Evolutionary conservation across 2,113 vertebrate species (phyloP).

Genomic region (Alethe castanea): DNA sequence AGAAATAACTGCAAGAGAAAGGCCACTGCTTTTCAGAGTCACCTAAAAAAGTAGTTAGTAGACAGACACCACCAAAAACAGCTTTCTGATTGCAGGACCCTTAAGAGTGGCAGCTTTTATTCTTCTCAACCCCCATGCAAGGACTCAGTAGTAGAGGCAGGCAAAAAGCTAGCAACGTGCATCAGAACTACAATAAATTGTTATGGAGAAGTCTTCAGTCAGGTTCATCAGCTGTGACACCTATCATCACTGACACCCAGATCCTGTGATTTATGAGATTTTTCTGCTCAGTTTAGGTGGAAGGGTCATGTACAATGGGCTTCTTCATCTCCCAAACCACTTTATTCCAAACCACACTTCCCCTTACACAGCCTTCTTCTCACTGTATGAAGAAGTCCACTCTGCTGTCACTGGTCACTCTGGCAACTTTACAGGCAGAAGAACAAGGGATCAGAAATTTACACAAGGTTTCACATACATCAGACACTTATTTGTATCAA

Average conservation of each 20-base stretch:
- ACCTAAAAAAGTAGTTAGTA: neutral
- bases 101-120: neutral
- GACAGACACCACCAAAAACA: neutral
- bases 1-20: neutral
- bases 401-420: neutral
- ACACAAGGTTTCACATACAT: neutral
- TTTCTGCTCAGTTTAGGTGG: neutral
- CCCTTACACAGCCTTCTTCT: neutral
- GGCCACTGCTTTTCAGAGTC: neutral
- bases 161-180: neutral
- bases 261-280: neutral
- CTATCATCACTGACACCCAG: accelerated
- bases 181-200: neutral
- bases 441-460: neutral
- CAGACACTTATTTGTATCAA: neutral
- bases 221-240: neutral
- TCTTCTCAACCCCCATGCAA: neutral
- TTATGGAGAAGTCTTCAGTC: neutral
- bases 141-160: neutral
- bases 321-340: neutral
- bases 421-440: neutral
- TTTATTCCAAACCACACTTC: neutral
- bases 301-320: neutral
- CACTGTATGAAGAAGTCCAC: neutral
- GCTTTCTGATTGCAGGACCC: neutral